Base-by-base conservation (phyloP, 2,888 invertebrate genomes). In the Cyaniris semiargus region DNA sequence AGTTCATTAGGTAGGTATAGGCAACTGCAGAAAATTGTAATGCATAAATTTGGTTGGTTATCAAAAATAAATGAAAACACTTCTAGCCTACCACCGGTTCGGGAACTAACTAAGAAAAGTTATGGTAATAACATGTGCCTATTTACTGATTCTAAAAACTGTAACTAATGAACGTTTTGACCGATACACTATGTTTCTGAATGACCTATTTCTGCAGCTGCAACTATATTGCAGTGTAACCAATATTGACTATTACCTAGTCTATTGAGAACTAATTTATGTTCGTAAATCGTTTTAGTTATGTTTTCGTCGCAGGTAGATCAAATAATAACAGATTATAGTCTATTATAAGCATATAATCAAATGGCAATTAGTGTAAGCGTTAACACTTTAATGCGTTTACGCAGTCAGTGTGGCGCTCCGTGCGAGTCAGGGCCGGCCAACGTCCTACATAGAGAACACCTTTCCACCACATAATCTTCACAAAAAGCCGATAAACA, bases 341-440 rank as follows among this genome's bases (percentile, higher is more conserved):
- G 1, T 21, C 21, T 58, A 58, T 58, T 21, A 21, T 21, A 18
- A 15, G 53, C 18, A 53, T 53, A 53, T 53, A 53, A 53, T 53
- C 53, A 53, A 53, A 53, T 58, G 21, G 6, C 8, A 58, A 58
- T 58, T 58, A 58, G 21, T 8, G 58, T 58, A 21, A 58, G 58
- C 21, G 21, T 58, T 8, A 8, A 60, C n/a, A 4, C 4, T 21
- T 60, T 60, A 3, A 13, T 66, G 66, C 66, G 66, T 31, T 23
- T 44, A 23, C 74, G 74, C 27, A 23, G 21, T 27, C 27, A 7
- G 74, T 74, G 27, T 74, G 74, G 27, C 44, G 53, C 48, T 74
- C 74, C 48, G 18, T 53, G 23, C 79, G 83, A 84, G 91, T 91
- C 91, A 91, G 81, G 92, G 91, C 81, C 90, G 90, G 87, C 79